phyloP scores from a whole-genome alignment of 2,888 invertebrate species.

The Incurvaria masculella region DNA sequence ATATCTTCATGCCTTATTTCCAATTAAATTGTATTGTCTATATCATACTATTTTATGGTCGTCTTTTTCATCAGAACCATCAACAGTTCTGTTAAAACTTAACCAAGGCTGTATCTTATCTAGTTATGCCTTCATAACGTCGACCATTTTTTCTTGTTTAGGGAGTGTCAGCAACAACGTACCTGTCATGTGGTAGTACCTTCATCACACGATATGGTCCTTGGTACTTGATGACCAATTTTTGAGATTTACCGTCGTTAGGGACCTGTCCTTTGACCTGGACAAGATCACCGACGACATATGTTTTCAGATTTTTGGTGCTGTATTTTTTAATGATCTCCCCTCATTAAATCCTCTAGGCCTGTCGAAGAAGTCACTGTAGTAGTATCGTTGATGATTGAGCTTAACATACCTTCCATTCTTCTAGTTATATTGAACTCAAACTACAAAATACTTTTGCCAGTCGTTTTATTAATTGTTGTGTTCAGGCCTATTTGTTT shows the following conservation, averaged over 20 bases:
- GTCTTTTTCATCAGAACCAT: too few relatives aligned
- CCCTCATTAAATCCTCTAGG: neutral
- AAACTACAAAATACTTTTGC: constrained; percentile 14
- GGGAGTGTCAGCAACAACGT: too few relatives aligned
- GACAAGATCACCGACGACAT: neutral
- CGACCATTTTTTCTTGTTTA: too few relatives aligned
- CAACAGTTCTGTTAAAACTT: too few relatives aligned
- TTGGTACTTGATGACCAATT: constrained; percentile 1
- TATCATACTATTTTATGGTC: too few relatives aligned
- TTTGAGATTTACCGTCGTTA: constrained; percentile 1
- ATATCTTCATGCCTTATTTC: too few relatives aligned
- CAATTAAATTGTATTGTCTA: too few relatives aligned
- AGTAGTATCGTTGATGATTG: neutral
- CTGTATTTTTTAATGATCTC: neutral
- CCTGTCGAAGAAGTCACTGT: neutral
- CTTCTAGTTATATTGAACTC: constrained; percentile 9
- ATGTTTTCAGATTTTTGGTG: neutral
- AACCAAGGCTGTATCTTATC: too few relatives aligned
- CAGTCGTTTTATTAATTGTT: constrained; percentile 15
- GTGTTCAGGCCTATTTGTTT: constrained; percentile 18
- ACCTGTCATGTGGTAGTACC: constrained; percentile 3
- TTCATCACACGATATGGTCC: constrained; percentile 4
- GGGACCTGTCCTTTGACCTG: neutral
- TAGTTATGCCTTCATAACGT: too few relatives aligned
- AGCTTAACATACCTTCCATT: constrained; percentile 4